Evolutionary conservation across 2,888 invertebrate genomes (phyloP), one percentile per base, ranked within the genome.

Genomic region (Falcaria lacertinaria): DNA sequence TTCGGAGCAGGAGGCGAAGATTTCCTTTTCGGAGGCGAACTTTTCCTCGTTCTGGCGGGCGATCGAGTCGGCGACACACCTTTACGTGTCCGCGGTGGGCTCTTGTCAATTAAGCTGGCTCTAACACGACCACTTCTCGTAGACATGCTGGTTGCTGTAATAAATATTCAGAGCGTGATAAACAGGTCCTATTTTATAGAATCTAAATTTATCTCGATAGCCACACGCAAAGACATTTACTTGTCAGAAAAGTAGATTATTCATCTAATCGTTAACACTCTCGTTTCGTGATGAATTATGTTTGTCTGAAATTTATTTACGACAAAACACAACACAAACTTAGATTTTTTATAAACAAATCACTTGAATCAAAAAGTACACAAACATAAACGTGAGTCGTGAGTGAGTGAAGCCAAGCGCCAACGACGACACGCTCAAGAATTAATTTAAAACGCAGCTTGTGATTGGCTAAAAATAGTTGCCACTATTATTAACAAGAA

Each of bases 341-440:
- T 38, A 40, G 38, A 50, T 47, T n/a, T n/a, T n/a, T 48, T 48
- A 43, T 50, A 63, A 64, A 63, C 44, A 45, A 54, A 28, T 11
- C 28, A 28, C 7, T 28, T 7, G 54, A 55, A 55, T 50, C 52
- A 52, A 58, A 41, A 53, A 55, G 47, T 43, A 54, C 54, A 67
- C 66, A 66, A 56, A 60, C 57, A 58, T 50, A 60, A 63, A 73
- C 48, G 53, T 59, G 58, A 65, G 51, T 54, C 53, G 58, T 59
- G 61, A 55, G 57, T 48, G 60, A 63, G 65, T 59, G 57, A 74
- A 74, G 74, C 80, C 73, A 80, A 80, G 74, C 75, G 69, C 70
- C 77, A 80, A 78, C 80, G 72, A 74, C 76, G 73, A 82, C 82
- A 82, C n/a, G n/a, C n/a, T n/a, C 86, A 65, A 65, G 74, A 79